Evolutionary conservation across 2,113 vertebrate genomes (phyloP), one percentile per base, ranked within the genome.

Genomic region (Ammodytes dubius): DNA sequence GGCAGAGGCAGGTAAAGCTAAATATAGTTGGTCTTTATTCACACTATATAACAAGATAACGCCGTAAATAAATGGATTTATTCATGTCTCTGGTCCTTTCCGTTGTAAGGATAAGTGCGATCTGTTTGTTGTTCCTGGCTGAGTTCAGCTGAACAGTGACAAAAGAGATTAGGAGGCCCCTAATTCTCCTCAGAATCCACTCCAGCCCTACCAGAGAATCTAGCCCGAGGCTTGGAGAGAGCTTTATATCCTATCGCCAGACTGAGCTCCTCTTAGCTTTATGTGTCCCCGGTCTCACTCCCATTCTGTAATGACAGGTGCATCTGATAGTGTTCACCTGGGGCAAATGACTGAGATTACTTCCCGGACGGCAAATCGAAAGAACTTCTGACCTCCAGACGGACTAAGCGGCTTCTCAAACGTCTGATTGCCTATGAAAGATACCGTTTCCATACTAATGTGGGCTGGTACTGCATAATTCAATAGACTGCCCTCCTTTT

Each of bases 101-200:
- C n/a, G n/a, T n/a, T n/a, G n/a, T n/a, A n/a, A n/a, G n/a, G n/a
- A n/a, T n/a, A n/a, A n/a, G n/a, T n/a, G n/a, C n/a, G n/a, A n/a
- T n/a, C n/a, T n/a, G n/a, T n/a, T n/a, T n/a, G n/a, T 27, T 27
- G 27, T 27, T 92, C 57, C 66, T 79, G 72, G 74, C 73, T 77
- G 79, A 82, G 75, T 92, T 87, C 64, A 69, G 84, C 61, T 13
- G 69, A 83, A 83, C 75, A 45, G 74, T 74, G 88, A 86, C 90
- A 90, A 90, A 94, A 88, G 79, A 90, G 92, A 93, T 93, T 92
- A 93, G 77, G 86, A 64, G 64, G 81, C 75, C 79, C 27, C 81
- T 93, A 92, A 93, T 90, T 92, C 87, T 90, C 84, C 77, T 88
- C 88, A 87, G 88, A 90, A 89, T 91, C 93, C 87, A 92, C 90